phyloP scores from a whole-genome alignment of 2,113 vertebrate species.

The Ceyx cyanopectus region DNA sequence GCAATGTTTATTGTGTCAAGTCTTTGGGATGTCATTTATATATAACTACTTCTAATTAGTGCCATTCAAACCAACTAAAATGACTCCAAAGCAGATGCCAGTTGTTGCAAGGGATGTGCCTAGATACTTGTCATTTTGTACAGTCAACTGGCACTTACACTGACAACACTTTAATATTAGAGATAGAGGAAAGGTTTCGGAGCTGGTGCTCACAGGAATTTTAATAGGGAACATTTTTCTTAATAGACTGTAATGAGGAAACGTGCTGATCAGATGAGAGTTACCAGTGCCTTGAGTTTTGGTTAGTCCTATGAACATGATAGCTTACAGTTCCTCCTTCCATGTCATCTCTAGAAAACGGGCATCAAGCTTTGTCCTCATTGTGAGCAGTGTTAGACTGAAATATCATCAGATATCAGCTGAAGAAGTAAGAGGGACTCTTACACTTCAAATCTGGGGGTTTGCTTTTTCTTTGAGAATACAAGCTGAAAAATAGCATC shows the following conservation, averaged over 20 bases:
- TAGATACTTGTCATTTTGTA: constrained; percentile 52
- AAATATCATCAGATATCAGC: rapidly evolving
- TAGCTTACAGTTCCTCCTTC: neutral
- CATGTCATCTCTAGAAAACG: rapidly evolving
- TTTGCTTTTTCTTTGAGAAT: neutral
- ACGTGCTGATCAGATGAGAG: neutral
- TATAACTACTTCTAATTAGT: constrained; percentile 74
- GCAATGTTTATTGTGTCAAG: constrained; percentile 71
- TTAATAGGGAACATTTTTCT: neutral
- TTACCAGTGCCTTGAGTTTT: neutral
- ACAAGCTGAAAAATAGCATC: neutral
- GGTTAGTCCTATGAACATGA: neutral
- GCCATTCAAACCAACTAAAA: constrained; percentile 70
- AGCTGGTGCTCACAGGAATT: neutral
- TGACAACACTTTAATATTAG: neutral
- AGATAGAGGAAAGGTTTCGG: neutral
- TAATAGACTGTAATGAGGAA: neutral
- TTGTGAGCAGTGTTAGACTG: neutral
- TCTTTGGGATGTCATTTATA: constrained; percentile 69
- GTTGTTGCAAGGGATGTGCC: constrained; percentile 63
- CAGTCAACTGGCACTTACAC: constrained; percentile 38
- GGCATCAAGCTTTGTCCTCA: neutral
- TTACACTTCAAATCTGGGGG: neutral
- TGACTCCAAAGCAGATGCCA: constrained; percentile 66
- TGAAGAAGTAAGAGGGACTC: neutral